A percentile compares a stretch with the other conserved stretches of the same genome.
phyloP scores from a whole-genome alignment of 2,113 vertebrate genomes.

The Urocitellus parryii region DNA sequence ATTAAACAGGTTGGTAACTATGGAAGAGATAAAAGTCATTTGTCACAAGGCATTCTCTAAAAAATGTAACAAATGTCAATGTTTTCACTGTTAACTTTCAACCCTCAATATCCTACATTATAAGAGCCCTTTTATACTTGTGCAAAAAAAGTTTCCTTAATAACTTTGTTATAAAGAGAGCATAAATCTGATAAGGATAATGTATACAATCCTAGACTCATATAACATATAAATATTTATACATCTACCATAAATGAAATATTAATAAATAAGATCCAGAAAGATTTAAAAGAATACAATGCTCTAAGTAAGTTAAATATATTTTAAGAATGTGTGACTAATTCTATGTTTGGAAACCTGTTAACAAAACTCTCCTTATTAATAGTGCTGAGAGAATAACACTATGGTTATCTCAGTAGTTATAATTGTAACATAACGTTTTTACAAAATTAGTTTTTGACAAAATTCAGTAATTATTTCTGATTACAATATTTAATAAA shows the following conservation, averaged over 20 bases:
- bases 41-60: no score
- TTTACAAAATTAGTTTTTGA: constrained; percentile 3
- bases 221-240: no score
- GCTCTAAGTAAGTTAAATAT: not conserved
- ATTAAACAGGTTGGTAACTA: no score
- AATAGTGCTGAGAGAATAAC: not conserved
- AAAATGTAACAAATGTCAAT: no score
- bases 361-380: constrained; percentile 18
- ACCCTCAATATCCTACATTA: no score
- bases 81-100: no score
- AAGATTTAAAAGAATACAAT: not conserved
- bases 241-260: not conserved
- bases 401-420: not conserved
- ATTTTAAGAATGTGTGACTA: not conserved
- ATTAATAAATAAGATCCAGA: not conserved
- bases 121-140: no score
- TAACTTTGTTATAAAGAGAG: no score
- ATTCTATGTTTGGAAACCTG: not conserved
- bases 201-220: no score
- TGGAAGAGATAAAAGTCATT: no score
- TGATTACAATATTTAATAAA: constrained; percentile 44
- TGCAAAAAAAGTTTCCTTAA: no score
- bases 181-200: no score
- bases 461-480: constrained; percentile 14
- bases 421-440: constrained; percentile 35